These are phyloP conservation scores for Temnopleurus reevesii DNA, from an alignment of 53 echinoderm and acorn worm genomes.

Conservation along the genomic window DNA sequence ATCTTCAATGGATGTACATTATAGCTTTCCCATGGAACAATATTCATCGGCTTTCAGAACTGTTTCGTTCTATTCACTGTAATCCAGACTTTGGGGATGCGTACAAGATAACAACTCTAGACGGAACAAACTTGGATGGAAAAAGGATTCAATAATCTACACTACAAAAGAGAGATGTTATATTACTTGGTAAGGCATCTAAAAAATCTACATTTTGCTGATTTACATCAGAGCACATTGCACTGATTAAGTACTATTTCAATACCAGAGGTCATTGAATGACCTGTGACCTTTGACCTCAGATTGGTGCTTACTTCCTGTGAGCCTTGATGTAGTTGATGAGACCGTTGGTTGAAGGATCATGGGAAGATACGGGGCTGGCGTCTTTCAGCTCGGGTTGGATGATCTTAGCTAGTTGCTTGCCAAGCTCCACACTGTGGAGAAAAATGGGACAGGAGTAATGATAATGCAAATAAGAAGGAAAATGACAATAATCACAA, in stretches of 20 bases:
- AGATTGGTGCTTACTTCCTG: conserved; percentile 59
- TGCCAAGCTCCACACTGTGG: conserved; percentile 93
- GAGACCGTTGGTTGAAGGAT: conserved; percentile 94
- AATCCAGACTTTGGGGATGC: no score
- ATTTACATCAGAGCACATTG: conserved; percentile 20
- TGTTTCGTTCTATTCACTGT: no score
- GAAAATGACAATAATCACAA: not conserved
- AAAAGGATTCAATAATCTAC: no score
- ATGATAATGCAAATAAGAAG: not conserved
- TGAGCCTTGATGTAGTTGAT: conserved; percentile 97
- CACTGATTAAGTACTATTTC: not conserved
- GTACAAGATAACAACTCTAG: no score
- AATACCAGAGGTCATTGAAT: not conserved
- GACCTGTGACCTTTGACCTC: not conserved
- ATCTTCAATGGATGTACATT: no score
- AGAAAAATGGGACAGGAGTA: not conserved
- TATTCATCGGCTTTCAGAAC: no score
- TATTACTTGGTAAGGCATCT: no score
- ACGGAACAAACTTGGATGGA: no score
- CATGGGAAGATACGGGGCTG: conserved; percentile 77
- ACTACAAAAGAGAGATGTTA: no score
- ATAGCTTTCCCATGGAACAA: no score
- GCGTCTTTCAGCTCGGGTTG: conserved; percentile 85
- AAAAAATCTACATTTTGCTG: no score
- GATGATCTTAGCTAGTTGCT: conserved; percentile 96